Evolutionary conservation across 2,113 vertebrate species (phyloP), one percentile per base, ranked within the genome.

Genomic region (Notarius quadriscutis): DNA sequence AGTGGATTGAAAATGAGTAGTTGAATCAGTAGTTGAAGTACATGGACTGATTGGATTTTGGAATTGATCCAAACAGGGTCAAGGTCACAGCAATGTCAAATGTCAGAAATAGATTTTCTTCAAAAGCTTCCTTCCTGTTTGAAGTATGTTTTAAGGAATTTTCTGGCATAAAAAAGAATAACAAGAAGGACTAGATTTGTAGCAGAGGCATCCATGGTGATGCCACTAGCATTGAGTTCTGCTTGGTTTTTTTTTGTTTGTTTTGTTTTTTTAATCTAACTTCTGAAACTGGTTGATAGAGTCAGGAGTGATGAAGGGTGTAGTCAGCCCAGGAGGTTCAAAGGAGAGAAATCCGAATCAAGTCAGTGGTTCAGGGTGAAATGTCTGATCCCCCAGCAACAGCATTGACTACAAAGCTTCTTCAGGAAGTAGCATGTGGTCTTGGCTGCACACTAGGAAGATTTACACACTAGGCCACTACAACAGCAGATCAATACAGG

Each of bases 391-490:
- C 57, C 25, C 51, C 74, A 34, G 7, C 48, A 51, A 58, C 4
- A 30, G 7, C 53, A 81, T 14, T 25, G 57, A 60, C 30, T 81
- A 12, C 20, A 60, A 41, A 55, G 7, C 8, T 3, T 57, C 27
- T 80, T 30, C 20, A 34, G 9, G 34, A 34, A 20, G 18, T 20
- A 34, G 27, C 17, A 60, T 12, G 57, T 81, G 57, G 12, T 60
- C 55, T 60, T 60, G 57, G 77, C 53, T 79, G 51, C 51, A 79
- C 14, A 27, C 25, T 27, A 14, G 25, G 51, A 79, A 27, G 51
- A 55, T 55, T 79, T 55, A 79, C 75, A 79, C 50, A 79, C 53
- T 20, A 80, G 55, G n/a, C 27, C n/a, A 30, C n/a, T 57, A 80
- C n/a, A 34, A 58, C 53, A 58, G 55, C 8, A 30, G 53, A 80